Evolutionary conservation across 92 coral and sea anemone species (phyloP).

Genomic region (Phenganax stokvisi): DNA sequence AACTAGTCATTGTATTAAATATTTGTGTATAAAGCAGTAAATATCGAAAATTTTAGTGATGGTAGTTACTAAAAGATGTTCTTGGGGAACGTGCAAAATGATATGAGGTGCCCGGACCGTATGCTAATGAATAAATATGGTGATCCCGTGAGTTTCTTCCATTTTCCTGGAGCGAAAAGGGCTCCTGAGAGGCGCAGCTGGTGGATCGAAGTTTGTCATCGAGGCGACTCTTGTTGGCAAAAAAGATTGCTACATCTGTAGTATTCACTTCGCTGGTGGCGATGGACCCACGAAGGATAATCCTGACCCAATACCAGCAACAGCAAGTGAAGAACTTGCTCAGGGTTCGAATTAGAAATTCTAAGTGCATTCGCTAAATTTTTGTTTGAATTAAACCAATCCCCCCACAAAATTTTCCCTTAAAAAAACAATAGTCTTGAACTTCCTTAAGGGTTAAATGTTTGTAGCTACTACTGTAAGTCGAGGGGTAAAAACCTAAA

Average conservation of each 20-base stretch:
- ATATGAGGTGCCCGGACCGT: conserved; percentile 44
- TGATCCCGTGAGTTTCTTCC: conserved; percentile 49
- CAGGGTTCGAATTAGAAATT: too few relatives aligned
- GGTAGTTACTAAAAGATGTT: conserved; percentile 51
- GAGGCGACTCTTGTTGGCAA: conserved; percentile 44
- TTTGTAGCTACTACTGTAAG: too few relatives aligned
- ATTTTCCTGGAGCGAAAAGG: conserved; percentile 47
- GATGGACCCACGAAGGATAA: conserved; percentile 46
- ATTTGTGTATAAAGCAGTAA: not conserved
- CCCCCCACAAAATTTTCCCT: too few relatives aligned
- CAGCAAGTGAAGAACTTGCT: not conserved
- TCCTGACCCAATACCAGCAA: conserved; percentile 38
- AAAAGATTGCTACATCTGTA: conserved; percentile 46
- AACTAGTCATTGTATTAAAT: too few relatives aligned
- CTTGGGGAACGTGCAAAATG: conserved; percentile 52
- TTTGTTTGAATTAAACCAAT: too few relatives aligned
- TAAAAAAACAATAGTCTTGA: too few relatives aligned
- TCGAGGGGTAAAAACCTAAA: too few relatives aligned
- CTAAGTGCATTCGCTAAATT: too few relatives aligned
- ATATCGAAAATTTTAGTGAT: conserved; percentile 7
- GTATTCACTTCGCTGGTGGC: conserved; percentile 50
- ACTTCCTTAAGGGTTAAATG: too few relatives aligned
- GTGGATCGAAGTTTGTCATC: conserved; percentile 49
- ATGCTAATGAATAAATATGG: conserved; percentile 45
- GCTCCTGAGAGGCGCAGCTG: conserved; percentile 44